Conservation (phyloP, 1,140 invertebrate genomes). For the Papilio polyxenes region DNA sequence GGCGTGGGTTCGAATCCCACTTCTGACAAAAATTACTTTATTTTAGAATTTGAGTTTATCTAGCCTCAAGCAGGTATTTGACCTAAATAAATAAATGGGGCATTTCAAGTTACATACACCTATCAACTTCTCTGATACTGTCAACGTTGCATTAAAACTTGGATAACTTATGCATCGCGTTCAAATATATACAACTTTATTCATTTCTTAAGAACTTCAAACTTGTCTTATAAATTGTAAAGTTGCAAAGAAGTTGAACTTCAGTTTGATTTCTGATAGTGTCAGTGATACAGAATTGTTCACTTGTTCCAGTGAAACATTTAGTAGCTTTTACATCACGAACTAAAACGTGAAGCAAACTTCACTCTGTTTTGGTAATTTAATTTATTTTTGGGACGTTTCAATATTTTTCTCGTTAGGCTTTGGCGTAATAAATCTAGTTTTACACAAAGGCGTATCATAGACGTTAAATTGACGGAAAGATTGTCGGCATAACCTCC, state of each 20-base stretch:
- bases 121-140: neutral
- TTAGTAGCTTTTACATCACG: neutral
- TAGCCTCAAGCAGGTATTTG: neutral
- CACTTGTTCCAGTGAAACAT: neutral
- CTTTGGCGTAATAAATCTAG: neutral
- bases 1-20: conserved; percentile 39
- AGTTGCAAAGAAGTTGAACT: neutral
- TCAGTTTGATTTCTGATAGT: neutral
- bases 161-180: neutral
- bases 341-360: neutral
- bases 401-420: too few relatives aligned
- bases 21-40: conserved; percentile 5
- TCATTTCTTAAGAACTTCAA: neutral
- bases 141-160: neutral
- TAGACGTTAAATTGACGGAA: neutral
- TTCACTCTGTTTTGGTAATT: too few relatives aligned
- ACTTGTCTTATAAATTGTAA: neutral
- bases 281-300: neutral
- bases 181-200: neutral
- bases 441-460: neutral
- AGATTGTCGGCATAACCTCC: neutral
- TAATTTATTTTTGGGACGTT: too few relatives aligned
- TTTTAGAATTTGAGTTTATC: neutral
- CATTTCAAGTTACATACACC: neutral
- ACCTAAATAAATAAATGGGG: neutral